A percentile compares a stretch with the other conserved stretches of the same genome.
Conservation (phyloP, 2,888 invertebrate species). For the Xestia ashworthii region DNA sequence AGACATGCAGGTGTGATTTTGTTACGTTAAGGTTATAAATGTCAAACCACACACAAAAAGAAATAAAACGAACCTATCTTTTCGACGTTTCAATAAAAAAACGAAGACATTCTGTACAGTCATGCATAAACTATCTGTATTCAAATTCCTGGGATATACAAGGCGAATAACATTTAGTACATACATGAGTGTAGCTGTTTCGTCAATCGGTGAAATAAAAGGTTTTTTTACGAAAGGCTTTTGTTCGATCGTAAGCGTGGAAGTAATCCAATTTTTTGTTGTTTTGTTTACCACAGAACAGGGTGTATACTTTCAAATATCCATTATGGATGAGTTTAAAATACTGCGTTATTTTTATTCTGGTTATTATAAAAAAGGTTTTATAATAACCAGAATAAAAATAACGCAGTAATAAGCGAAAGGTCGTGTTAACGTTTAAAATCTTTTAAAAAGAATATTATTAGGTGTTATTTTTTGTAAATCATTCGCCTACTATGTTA, state of each 20-base stretch:
- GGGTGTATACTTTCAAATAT: not conserved
- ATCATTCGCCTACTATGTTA: not conserved
- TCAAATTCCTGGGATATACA: slow-evolving; percentile 38
- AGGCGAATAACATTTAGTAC: slow-evolving; percentile 40
- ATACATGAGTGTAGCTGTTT: slow-evolving; percentile 27
- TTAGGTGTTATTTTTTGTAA: not conserved
- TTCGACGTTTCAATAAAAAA: slow-evolving; percentile 22
- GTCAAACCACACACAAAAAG: not conserved
- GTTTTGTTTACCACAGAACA: not conserved
- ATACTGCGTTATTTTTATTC: not conserved
- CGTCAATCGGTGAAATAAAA: slow-evolving; percentile 45
- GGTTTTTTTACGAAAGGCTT: not conserved
- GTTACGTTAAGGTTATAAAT: not conserved
- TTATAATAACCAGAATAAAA: no score
- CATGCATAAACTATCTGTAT: slow-evolving; percentile 23
- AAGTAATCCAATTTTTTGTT: not conserved
- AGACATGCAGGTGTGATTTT: not conserved
- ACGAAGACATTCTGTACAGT: slow-evolving; percentile 2
- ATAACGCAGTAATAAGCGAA: no score
- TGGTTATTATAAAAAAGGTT: not conserved
- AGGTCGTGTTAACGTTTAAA: not conserved
- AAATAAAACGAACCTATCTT: not conserved
- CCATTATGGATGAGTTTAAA: not conserved
- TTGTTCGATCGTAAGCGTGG: slow-evolving; percentile 24
- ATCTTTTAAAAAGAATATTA: no score